Evolutionary conservation across 2,888 invertebrate genomes (phyloP), one percentile per base, ranked within the genome.

Genomic region (Drosophila paracracens): DNA sequence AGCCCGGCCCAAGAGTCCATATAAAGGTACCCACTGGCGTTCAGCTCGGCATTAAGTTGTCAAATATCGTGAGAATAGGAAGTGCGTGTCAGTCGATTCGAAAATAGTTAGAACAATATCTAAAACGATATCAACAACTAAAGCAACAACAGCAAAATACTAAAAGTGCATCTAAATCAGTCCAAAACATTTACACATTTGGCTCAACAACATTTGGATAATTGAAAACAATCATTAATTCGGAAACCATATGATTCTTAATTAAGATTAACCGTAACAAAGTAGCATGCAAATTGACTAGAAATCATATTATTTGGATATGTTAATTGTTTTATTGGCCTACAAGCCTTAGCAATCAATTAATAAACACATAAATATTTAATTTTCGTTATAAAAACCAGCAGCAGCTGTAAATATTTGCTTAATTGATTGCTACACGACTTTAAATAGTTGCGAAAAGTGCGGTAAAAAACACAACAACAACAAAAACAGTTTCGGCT

Each of bases 51-150:
- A 91, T 91, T 91, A 86, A 89, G 83, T 80, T 83, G 81, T 83
- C 81, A 86, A 88, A 85, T 81, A 82, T 86, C 86, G 91, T 85
- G 89, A 86, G 87, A 89, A 88, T 84, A 86, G 86, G 91, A 91
- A 91, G 90, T 91, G 87, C 82, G 83, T 82, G 87, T 67, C 79
- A 81, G 79, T 75, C 82, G 58, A 81, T 75, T 89, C 84, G 66
- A 74, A 73, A 59, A 67, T 46, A 79, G 50, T 69, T 60, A 80
- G 69, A 81, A 72, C 57, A 57, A 40, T 25, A 58, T 46, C 61
- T 53, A 33, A n/a, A 57, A 13, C 74, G 50, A 52, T 21, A 50
- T 54, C 35, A 38, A 52, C 25, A 68, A 72, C 25, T 38, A 33
- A n/a, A 48, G 48, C 25, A 31, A 27, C 29, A 29, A 35, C 6